Evolutionary conservation across 2,797 vertebrate genomes (phyloP).

Genomic region (Scolopax bukidnonensis): DNA sequence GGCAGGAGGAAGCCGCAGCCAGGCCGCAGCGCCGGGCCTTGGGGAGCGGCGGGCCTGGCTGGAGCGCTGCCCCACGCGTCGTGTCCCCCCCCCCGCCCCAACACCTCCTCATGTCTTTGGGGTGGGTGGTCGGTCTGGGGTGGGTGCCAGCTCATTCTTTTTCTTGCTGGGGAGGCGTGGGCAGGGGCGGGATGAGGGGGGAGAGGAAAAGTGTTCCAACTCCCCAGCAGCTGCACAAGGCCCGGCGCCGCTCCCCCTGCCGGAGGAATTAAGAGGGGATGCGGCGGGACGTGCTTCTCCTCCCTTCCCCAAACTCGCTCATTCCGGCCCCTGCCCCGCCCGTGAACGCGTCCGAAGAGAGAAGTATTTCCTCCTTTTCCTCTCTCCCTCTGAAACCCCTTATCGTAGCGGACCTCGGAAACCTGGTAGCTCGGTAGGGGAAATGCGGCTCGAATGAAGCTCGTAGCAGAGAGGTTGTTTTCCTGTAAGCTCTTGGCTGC

Average conservation of each 20-base stretch:
- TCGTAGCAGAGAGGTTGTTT: neutral
- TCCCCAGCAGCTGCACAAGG: neutral
- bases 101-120: rapidly evolving
- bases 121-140: neutral
- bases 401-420: neutral
- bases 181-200: too few relatives aligned
- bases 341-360: neutral
- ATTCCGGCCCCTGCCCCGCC: constrained; percentile 37
- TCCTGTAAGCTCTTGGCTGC: neutral
- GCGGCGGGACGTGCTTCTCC: neutral
- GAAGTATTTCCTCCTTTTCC: neutral
- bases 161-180: neutral
- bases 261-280: neutral
- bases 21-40: neutral
- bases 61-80: neutral
- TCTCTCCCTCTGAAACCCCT: neutral
- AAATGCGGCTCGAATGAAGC: neutral
- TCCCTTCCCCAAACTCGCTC: constrained; percentile 26
- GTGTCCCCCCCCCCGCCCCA: rapidly evolving
- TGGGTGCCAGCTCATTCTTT: neutral
- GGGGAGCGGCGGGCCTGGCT: neutral
- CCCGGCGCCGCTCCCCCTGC: constrained; percentile 8
- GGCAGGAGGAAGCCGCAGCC: neutral
- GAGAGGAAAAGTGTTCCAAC: neutral
- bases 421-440: neutral